Base-by-base conservation (phyloP, 2,113 vertebrate species). In the Leuciscus idus region DNA sequence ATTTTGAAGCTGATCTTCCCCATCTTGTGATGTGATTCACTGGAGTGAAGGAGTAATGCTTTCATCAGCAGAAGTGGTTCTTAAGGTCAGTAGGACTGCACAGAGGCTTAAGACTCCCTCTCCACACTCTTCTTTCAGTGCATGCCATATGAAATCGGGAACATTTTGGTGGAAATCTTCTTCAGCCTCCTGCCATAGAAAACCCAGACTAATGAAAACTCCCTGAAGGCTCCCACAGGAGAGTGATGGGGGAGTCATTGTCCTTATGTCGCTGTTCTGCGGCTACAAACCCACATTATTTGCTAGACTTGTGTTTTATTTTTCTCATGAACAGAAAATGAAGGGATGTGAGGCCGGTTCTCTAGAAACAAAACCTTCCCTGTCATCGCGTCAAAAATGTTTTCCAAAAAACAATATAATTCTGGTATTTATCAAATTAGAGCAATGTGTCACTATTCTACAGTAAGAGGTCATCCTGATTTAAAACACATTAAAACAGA, bases 221-320 rank as follows among this genome's bases (percentile, higher is more conserved):
- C 62, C 66, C 66, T 55, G 43, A 50, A 83, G 81, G 48, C 79
- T 66, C 61, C 61, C 43, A 48, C 39, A 81, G 82, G 4, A 48
- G 86, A 77, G 87, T 81, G 80, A 70, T 68, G 86, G 89, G 64
- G 85, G 84, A 88, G 84, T 87, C 85, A 85, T 57, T 81, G 68
- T 64, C 26, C 61, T 64, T 85, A 84, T 83, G 87, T 28, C 23
- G n/a, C 30, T 70, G 64, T 79, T 90, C 90, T 91, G 92, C 90
- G 91, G 92, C 92, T 92, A 90, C 92, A 75, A 79, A 21, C 66
- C 48, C 85, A 6, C 66, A 59, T 83, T 88, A 83, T 70, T 64
- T 88, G 84, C 80, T 87, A 66, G 23, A 92, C 88, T 89, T 86
- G 89, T 77, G 81, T 85, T 91, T 92, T 93, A 89, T 89, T 93